Conservation (phyloP, 2,888 invertebrate genomes). For the Allygus modestus region DNA sequence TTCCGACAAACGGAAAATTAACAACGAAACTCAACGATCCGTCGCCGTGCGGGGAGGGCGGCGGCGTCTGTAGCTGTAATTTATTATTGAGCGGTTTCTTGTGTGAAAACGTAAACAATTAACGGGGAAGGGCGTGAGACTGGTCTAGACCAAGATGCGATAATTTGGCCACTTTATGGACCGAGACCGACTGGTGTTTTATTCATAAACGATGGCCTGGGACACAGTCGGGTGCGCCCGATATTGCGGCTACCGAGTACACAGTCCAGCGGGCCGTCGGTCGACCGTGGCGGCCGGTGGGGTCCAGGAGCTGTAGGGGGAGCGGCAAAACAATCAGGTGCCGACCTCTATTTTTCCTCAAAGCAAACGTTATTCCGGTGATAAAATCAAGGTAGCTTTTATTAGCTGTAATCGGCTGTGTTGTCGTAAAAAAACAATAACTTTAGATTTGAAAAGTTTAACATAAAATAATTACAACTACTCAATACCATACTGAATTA, state of each 20-base stretch:
- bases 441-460: no score
- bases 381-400: no score
- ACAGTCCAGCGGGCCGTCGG: background rate
- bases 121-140: slow-evolving; percentile 18
- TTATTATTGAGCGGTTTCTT: slow-evolving; percentile 49
- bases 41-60: background rate
- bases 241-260: background rate
- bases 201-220: background rate
- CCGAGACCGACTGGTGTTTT: slow-evolving; percentile 1
- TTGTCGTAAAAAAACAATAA: no score
- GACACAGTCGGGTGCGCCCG: background rate
- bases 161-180: slow-evolving; percentile 21
- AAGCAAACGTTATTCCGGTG: no score
- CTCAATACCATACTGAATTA: no score
- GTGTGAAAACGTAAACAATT: slow-evolving; percentile 50
- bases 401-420: no score
- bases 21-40: slow-evolving; percentile 31
- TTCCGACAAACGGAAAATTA: slow-evolving; percentile 2
- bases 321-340: no score
- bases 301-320: no score
- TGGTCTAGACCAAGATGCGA: background rate
- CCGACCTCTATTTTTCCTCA: no score
- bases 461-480: no score
- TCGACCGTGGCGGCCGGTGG: background rate
- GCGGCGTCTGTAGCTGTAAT: background rate